Conservation (phyloP, 2,888 invertebrate genomes). For the Drosophila helvetica region DNA sequence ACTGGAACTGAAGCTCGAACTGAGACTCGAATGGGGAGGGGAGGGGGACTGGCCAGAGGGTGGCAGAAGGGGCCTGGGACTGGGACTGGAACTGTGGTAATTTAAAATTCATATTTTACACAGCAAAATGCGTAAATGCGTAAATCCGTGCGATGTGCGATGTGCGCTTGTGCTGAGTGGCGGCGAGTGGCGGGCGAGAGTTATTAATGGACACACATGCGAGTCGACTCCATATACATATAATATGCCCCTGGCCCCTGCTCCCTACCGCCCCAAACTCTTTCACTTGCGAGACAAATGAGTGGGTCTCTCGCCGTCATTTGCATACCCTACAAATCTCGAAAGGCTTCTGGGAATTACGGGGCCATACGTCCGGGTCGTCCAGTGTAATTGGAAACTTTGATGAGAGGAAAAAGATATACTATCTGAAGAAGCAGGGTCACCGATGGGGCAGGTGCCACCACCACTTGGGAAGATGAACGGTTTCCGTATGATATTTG, state of each 20-base stretch:
- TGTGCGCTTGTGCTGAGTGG: slow-evolving; percentile 60
- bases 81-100: slow-evolving; percentile 43
- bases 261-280: neutral
- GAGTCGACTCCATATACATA: slow-evolving; percentile 37
- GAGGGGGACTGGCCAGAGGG: neutral
- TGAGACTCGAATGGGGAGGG: slow-evolving; percentile 13
- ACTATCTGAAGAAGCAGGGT: slow-evolving; percentile 12
- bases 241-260: slow-evolving; percentile 3
- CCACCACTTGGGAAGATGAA: slow-evolving; percentile 37
- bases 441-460: slow-evolving; percentile 40
- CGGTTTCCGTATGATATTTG: slow-evolving; percentile 35
- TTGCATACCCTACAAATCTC: slow-evolving; percentile 36
- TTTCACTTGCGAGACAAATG: slow-evolving; percentile 12
- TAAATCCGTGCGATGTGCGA: slow-evolving; percentile 3
- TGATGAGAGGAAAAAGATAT: slow-evolving; percentile 22
- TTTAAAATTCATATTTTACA: slow-evolving; percentile 76
- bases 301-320: slow-evolving; percentile 28
- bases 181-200: slow-evolving; percentile 61
- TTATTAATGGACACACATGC: slow-evolving; percentile 67
- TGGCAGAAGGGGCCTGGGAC: neutral
- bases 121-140: slow-evolving; percentile 59
- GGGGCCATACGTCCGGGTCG: slow-evolving; percentile 28
- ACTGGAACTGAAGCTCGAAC: slow-evolving; percentile 4
- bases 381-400: slow-evolving; percentile 22
- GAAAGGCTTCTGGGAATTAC: slow-evolving; percentile 30